Evolutionary conservation across 2,888 invertebrate species (phyloP), one percentile per base, ranked within the genome.

Genomic region (Archips xylosteana): DNA sequence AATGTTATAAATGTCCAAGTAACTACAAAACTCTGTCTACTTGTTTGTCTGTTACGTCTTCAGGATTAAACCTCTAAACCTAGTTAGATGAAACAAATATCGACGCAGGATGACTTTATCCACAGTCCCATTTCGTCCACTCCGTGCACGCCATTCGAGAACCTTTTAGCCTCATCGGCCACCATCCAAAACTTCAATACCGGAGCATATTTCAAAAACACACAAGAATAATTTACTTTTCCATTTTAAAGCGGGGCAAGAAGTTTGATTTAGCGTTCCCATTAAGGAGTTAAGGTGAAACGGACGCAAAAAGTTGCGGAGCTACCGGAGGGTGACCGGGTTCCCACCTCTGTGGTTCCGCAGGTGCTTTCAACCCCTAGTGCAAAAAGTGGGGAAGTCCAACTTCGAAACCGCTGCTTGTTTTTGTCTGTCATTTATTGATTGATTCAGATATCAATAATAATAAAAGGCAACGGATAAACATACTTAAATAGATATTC

Each of bases 201-300:
- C 3, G 60, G 34, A 8, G 8, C 60, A 36, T 36, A n/a, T 39
- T 60, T 8, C 39, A 8, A 34, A 60, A 60, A 60, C 60, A n/a
- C 60, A 39, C 34, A 36, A 23, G n/a, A 6, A 39, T 6, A 39
- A 39, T 39, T 39, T 39, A n/a, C 13, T 60, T 36, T 60, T 39
- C 6, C 60, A 60, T 39, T 60, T 60, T 36, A 60, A 60, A 60
- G n/a, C 36, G 39, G 39, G 13, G 39, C 60, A 60, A 60, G 60
- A 60, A 60, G 36, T 60, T 60, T 60, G 60, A 60, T 60, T 60
- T 60, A 60, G 60, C 60, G n/a, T 23, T n/a, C 5, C 60, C 36
- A 60, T 60, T 60, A 36, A n/a, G 60, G 32, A 32, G 57, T 60
- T 39, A 39, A 60, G 60, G 60, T 60, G 60, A 54, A 10, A 6